A percentile compares a stretch with the other conserved stretches of the same genome.
Evolutionary conservation across 2,113 vertebrate genomes (phyloP).

Genomic region (Malurus cyaneus): DNA sequence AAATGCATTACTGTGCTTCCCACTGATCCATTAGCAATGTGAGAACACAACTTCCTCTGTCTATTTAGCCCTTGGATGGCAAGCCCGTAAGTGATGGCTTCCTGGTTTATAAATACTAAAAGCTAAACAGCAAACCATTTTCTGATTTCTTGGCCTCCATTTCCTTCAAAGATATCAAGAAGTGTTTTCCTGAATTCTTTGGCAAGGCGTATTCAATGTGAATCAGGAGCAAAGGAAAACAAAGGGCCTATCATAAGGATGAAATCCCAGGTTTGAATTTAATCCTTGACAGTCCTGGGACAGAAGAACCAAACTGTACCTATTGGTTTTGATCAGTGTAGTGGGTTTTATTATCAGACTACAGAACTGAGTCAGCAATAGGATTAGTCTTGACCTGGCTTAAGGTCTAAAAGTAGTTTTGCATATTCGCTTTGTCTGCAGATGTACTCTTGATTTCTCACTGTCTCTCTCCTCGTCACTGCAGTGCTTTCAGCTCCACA

Average conservation of each 20-base stretch:
- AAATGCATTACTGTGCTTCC: neutral
- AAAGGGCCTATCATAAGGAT: neutral
- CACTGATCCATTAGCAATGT: neutral
- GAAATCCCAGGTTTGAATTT: neutral
- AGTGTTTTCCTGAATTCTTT: constrained; percentile 31
- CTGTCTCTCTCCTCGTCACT: neutral
- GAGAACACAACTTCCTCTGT: neutral
- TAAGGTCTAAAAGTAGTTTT: neutral
- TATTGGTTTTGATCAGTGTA: neutral
- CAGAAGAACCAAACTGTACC: neutral
- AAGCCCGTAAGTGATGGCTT: constrained; percentile 24
- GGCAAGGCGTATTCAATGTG: neutral
- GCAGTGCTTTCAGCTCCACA: constrained; percentile 8
- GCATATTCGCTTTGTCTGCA: neutral
- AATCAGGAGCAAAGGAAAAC: neutral
- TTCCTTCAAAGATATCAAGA: constrained; percentile 49
- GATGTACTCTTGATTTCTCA: neutral
- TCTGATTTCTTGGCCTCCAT: constrained; percentile 33
- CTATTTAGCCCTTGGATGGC: constrained; percentile 11
- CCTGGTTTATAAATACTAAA: constrained; percentile 48
- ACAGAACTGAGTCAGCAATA: neutral
- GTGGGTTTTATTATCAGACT: neutral
- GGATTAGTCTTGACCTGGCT: neutral
- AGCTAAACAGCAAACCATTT: constrained; percentile 25
- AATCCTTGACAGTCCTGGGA: neutral